Evolutionary conservation across 2,888 invertebrate genomes (phyloP), one percentile per base, ranked within the genome.

Genomic region (Anoplius nigerrimus): DNA sequence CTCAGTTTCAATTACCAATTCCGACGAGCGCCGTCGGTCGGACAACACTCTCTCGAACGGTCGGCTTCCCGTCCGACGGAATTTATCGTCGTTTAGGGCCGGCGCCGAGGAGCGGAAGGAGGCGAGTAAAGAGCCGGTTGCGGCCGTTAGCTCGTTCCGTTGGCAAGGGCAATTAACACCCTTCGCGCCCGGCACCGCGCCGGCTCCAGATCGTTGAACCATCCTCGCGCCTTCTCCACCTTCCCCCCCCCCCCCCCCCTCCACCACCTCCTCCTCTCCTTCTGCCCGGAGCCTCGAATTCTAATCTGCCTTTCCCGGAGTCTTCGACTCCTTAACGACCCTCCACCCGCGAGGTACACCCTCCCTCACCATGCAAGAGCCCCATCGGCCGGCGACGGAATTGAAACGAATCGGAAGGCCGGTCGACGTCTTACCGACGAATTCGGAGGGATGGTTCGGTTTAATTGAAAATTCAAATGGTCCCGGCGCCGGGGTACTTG

Each of bases 91-190:
- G 48, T 66, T 65, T 34, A 63, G 64, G 55, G 48, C 46, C 60
- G 65, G 54, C 22, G 16, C 56, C 24, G 6, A 24, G 24, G 2
- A 24, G 24, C 24, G 24, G 6, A 1, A 34, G 11, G 34, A 34
- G n/a, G n/a, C n/a, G n/a, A n/a, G n/a, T n/a, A n/a, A n/a, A n/a
- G 6, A 34, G 34, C 34, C 34, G 34, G 34, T 34, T 11, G 34
- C 34, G 18, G 66, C 71, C 64, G 69, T 77, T 76, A 72, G 42
- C 66, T 72, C 70, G 70, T 74, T 74, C 61, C 64, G 55, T 62
- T 70, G 55, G 77, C 74, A 60, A 68, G 60, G 66, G 61, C 63
- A 66, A 77, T 77, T 76, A 76, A 66, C 69, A 22, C 22, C 24
- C 48, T 53, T 57, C 58, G 21, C 22, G 51, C n/a, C n/a, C 46